phyloP scores from a whole-genome alignment of 1,140 invertebrate genomes.

The Heliconius hewitsoni region DNA sequence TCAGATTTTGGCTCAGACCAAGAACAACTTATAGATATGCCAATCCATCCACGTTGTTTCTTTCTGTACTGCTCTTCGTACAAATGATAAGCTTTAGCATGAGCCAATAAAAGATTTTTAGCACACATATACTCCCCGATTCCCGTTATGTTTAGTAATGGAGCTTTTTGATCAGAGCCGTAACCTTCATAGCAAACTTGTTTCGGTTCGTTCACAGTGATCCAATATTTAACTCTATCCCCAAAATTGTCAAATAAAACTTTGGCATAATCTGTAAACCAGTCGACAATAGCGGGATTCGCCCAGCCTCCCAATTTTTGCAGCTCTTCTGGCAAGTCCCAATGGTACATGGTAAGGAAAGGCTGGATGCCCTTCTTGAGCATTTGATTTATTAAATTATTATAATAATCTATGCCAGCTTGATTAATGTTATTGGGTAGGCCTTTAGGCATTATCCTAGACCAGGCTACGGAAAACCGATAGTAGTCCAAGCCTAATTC shows the following conservation, averaged over 20 bases:
- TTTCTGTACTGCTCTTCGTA: slow-evolving; percentile 75
- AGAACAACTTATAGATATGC: slow-evolving; percentile 76
- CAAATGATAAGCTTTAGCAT: slow-evolving; percentile 80
- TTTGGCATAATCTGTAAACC: slow-evolving; percentile 83
- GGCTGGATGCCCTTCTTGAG: slow-evolving; percentile 79
- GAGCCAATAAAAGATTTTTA: slow-evolving; percentile 57
- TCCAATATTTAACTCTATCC: slow-evolving; percentile 84
- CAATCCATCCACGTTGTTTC: slow-evolving; percentile 67
- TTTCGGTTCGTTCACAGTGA: slow-evolving; percentile 87
- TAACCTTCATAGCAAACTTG: slow-evolving; percentile 83
- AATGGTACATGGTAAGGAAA: slow-evolving; percentile 85
- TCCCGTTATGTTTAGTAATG: slow-evolving; percentile 74
- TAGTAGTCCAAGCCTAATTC: slow-evolving; percentile 81
- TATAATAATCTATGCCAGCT: slow-evolving; percentile 84
- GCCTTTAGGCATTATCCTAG: slow-evolving; percentile 83
- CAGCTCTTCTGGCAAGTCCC: slow-evolving; percentile 84
- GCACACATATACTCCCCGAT: slow-evolving; percentile 77
- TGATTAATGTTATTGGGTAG: slow-evolving; percentile 81
- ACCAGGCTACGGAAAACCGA: slow-evolving; percentile 85
- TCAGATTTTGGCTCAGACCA: slow-evolving; percentile 70
- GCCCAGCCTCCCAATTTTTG: slow-evolving; percentile 85
- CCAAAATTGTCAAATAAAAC: slow-evolving; percentile 83
- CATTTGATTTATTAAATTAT: slow-evolving; percentile 83
- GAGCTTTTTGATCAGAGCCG: slow-evolving; percentile 73
- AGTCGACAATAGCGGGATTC: slow-evolving; percentile 83